phyloP scores from a whole-genome alignment of 2,797 vertebrate genomes.

The Hippoglossus hippoglossus region DNA sequence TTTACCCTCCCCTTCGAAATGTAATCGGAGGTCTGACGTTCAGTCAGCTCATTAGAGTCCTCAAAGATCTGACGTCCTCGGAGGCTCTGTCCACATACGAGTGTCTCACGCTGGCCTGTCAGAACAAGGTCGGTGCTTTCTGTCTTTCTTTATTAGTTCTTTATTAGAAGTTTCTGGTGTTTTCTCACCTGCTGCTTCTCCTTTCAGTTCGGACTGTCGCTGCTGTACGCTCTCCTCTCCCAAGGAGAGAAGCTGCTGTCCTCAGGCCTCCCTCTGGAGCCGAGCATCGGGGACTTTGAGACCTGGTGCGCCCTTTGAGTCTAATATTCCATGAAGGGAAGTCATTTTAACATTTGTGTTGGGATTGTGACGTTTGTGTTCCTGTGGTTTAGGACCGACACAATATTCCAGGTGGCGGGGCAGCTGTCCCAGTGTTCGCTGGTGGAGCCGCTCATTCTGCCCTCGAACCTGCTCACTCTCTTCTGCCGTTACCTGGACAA shows the following conservation, averaged over 20 bases:
- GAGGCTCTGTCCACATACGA: constrained; percentile 74
- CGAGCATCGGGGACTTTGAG: constrained; percentile 87
- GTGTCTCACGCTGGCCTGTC: constrained; percentile 86
- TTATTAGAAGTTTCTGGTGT: not conserved
- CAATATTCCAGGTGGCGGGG: constrained; percentile 90
- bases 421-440: constrained; percentile 90
- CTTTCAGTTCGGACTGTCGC: constrained; percentile 92
- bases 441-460: constrained; percentile 92
- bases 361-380: not conserved
- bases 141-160: not conserved
- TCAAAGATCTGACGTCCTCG: constrained; percentile 84
- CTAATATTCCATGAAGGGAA: not conserved
- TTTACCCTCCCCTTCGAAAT: constrained; percentile 87
- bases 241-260: constrained; percentile 92
- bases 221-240: constrained; percentile 93
- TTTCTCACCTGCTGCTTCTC: not conserved
- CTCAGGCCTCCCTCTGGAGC: constrained; percentile 85
- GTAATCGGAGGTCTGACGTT: constrained; percentile 87
- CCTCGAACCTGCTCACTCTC: constrained; percentile 93
- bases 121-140: constrained; percentile 89
- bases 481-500: constrained; percentile 97
- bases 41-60: constrained; percentile 88
- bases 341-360: not conserved
- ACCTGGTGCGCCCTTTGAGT: constrained; percentile 83
- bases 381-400: constrained; percentile 86